Base-by-base conservation (phyloP, 2,888 invertebrate genomes). In the Cephus spinipes region DNA sequence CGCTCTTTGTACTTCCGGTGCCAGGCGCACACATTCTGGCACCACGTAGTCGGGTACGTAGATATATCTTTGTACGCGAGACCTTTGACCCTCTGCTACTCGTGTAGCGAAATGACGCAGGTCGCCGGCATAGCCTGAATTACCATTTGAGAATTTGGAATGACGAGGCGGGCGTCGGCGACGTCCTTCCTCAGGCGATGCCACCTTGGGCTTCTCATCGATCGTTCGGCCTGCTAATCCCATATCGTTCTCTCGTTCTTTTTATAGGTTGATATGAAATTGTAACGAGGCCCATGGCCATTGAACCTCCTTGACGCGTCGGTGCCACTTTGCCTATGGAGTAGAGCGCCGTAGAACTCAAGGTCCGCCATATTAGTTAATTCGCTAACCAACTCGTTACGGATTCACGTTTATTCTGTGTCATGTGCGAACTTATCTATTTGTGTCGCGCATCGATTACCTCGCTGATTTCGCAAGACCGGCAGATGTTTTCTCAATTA, bases 1-100 rank as follows among this genome's bases (percentile, higher is more conserved):
- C 74, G 80, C 77, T 80, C 84, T 81, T 82, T 79, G 82, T 81
- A 82, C 83, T 82, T 81, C 78, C 82, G 81, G 77, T 69, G 68
- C 76, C 23, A 55, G 1, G 1, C 15, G 55, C 23, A 23, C 9
- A 23, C 55, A 9, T 23, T 23, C 55, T 9, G 15, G 6, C 40
- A 40, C 15, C 6, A 15, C 40, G 1, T 4, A 40, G 40, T 40
- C 4, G 40, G 15, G 6, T 4, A 23, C 9, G 23, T 55, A 1
- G 55, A 55, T 55, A 55, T 55, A 2, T 55, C 15, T 55, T 23
- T 23, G 55, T 55, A 55, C 23, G 9, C 55, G 23, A 23, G 55
- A 55, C 23, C 55, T 55, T 55, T 55, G 55, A 9, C 23, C 55
- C 55, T 9, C 23, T 23, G 55, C 9, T 2, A 3, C 2, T 9